Conservation (phyloP, 37 sponge, comb jelly and placozoan species). For the Diacarnus erythraeanus region DNA sequence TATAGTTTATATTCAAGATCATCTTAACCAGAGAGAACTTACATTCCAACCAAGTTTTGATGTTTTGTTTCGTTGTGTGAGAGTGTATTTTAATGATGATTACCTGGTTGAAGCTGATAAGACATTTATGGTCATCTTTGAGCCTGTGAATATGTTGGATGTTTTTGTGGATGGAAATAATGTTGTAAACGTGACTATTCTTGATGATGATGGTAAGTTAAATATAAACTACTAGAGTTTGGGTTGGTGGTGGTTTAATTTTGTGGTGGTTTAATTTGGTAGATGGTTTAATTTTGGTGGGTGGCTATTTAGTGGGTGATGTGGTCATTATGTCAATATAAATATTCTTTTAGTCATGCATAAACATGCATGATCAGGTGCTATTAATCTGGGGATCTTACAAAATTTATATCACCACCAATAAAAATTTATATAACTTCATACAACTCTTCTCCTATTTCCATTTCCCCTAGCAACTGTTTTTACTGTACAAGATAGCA, state of each 20-base stretch:
- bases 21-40: too few relatives aligned
- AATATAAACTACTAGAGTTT: neutral
- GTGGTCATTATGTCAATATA: too few relatives aligned
- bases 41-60: neutral
- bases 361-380: too few relatives aligned
- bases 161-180: neutral
- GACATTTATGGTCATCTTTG: neutral
- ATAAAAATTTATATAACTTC: neutral
- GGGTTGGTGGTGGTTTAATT: neutral
- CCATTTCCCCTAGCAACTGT: neutral
- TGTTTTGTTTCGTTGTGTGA: neutral
- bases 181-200: neutral
- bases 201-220: conserved; percentile 18
- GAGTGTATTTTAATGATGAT: neutral
- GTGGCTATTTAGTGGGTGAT: too few relatives aligned
- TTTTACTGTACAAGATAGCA: neutral
- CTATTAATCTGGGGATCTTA: too few relatives aligned
- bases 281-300: too few relatives aligned
- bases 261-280: neutral
- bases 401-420: too few relatives aligned
- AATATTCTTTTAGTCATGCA: too few relatives aligned
- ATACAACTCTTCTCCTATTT: neutral
- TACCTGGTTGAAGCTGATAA: neutral
- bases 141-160: neutral
- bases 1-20: too few relatives aligned